These are phyloP conservation scores for Sturnus vulgaris DNA, from an alignment of 2,113 vertebrate genomes.

Conservation along the genomic window DNA sequence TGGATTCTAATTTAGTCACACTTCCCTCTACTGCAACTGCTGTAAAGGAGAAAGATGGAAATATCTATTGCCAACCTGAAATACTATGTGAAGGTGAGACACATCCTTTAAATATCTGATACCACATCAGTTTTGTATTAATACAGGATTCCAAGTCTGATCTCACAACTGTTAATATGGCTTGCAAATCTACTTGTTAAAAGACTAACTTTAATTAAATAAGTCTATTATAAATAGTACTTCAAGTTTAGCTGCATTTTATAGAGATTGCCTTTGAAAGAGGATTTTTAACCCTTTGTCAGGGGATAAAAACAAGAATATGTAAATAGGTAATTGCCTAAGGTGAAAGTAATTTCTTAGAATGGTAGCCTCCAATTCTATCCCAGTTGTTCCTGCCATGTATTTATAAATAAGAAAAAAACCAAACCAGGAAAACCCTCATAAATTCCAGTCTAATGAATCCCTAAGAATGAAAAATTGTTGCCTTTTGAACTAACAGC, in stretches of 20 bases:
- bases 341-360: background rate
- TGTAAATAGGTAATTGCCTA: background rate
- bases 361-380: background rate
- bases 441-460: background rate
- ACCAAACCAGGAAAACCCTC: background rate
- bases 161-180: background rate
- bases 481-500: background rate
- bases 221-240: background rate
- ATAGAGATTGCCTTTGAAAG: background rate
- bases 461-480: background rate
- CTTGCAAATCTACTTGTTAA: background rate
- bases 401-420: background rate
- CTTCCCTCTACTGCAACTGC: conserved; percentile 78
- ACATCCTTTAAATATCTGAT: background rate
- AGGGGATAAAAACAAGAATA: background rate
- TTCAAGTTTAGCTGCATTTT: background rate
- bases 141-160: background rate
- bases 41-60: conserved; percentile 84
- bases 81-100: conserved; percentile 81
- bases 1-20: conserved; percentile 81
- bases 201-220: background rate
- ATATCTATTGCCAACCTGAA: conserved; percentile 82
- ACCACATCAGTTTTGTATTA: background rate
- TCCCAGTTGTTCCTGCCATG: background rate
- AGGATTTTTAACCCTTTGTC: background rate